These are phyloP conservation scores for Phrynosoma platyrhinos DNA, from an alignment of 2,113 vertebrate species.

Conservation along the genomic window DNA sequence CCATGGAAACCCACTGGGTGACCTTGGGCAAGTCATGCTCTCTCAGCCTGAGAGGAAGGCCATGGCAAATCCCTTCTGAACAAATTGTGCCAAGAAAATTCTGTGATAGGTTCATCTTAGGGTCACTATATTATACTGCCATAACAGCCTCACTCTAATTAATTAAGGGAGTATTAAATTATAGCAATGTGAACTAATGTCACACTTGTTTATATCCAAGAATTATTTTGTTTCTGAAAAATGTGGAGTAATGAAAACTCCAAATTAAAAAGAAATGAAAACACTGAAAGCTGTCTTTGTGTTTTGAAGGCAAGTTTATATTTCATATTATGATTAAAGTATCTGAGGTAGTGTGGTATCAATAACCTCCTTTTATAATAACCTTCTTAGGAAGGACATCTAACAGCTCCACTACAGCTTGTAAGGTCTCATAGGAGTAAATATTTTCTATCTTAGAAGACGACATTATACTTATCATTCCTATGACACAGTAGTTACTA, in stretches of 20 bases:
- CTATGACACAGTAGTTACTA: conserved; percentile 18
- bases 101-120: too few species aligned
- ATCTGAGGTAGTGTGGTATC: conserved; percentile 25
- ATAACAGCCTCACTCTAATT: neutral
- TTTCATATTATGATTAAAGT: conserved; percentile 1
- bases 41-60: too few species aligned
- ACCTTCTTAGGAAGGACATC: neutral
- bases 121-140: neutral
- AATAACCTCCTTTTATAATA: neutral
- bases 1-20: too few species aligned
- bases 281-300: neutral
- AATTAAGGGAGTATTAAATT: neutral
- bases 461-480: conserved; percentile 24
- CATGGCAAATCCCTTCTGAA: too few species aligned
- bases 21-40: too few species aligned
- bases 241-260: conserved; percentile 27
- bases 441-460: conserved; percentile 27
- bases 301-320: neutral
- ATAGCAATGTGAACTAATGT: neutral
- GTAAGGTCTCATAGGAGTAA: neutral
- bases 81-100: neutral
- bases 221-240: neutral
- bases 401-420: neutral
- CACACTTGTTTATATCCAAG: neutral
- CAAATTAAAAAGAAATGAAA: too few species aligned